Evolutionary conservation across 2,113 vertebrate genomes (phyloP).

Genomic region (Sorex fumeus): DNA sequence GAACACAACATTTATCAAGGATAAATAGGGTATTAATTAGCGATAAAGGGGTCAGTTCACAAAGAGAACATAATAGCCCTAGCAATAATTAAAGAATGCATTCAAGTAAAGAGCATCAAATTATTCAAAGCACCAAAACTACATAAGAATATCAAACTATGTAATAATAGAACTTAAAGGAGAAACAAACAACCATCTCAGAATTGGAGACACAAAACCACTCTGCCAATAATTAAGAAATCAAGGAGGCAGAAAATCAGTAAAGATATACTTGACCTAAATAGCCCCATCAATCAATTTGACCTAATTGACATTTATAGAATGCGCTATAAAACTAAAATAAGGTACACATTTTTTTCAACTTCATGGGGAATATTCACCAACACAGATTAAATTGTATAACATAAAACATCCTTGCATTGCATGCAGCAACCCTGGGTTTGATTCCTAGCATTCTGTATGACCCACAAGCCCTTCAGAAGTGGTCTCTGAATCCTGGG

Average conservation of each 20-base stretch:
- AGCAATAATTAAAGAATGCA: not conserved
- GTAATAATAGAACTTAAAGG: not conserved
- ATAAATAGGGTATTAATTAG: no score
- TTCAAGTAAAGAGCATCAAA: not conserved
- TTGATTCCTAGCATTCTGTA: no score
- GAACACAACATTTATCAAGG: no score
- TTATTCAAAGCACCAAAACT: not conserved
- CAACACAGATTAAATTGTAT: not conserved
- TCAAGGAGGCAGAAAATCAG: constrained; percentile 54
- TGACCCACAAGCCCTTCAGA: no score
- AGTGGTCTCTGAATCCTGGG: no score
- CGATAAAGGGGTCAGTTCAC: no score
- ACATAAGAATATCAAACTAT: not conserved
- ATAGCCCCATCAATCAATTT: constrained; percentile 66
- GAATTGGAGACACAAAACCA: not conserved
- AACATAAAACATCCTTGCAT: not conserved
- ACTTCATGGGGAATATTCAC: not conserved
- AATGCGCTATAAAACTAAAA: not conserved
- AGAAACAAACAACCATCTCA: not conserved
- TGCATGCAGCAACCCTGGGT: no score
- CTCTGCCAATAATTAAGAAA: constrained; percentile 51
- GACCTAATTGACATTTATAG: constrained; percentile 61
- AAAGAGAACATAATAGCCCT: no score
- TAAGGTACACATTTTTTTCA: not conserved
- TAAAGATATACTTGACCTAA: constrained; percentile 36